Evolutionary conservation across 2,113 vertebrate genomes (phyloP).

Genomic region (Rhinolophus ferrumequinum): DNA sequence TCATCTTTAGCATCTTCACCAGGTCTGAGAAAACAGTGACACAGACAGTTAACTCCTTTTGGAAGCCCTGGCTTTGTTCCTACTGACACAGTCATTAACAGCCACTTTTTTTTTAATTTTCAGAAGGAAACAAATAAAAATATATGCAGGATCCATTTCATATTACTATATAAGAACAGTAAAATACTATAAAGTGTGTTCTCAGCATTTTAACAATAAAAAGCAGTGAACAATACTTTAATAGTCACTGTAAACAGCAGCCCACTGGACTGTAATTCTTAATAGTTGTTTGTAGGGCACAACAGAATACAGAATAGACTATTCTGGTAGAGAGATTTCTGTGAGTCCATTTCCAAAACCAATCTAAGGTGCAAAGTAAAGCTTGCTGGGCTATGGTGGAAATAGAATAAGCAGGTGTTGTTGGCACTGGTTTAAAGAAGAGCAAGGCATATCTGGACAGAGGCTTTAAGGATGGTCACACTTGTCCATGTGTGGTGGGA

Average conservation of each 20-base stretch:
- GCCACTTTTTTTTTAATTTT: neutral
- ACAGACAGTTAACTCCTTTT: neutral
- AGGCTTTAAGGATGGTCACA: neutral
- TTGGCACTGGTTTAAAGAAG: neutral
- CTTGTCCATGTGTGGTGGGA: neutral
- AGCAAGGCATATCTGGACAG: neutral
- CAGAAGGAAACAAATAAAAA: neutral
- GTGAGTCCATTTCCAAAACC: neutral
- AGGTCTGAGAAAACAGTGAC: neutral
- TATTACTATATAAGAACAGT: neutral
- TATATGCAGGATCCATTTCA: neutral
- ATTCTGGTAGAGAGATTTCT: neutral
- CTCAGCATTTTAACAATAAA: slow-evolving; percentile 32
- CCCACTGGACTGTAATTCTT: neutral
- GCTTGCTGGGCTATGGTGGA: neutral
- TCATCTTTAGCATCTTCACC: neutral
- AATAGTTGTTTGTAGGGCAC: neutral
- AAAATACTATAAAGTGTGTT: slow-evolving; percentile 8
- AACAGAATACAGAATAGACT: slow-evolving; percentile 9
- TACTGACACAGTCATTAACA: slow-evolving; percentile 13
- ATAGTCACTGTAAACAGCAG: neutral
- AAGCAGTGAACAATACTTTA: neutral
- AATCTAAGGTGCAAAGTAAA: neutral
- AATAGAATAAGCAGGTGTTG: neutral
- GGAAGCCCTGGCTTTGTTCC: neutral